Evolutionary conservation across 2,113 vertebrate genomes (phyloP), one percentile per base, ranked within the genome.

Genomic region (Entelurus aequoreus): DNA sequence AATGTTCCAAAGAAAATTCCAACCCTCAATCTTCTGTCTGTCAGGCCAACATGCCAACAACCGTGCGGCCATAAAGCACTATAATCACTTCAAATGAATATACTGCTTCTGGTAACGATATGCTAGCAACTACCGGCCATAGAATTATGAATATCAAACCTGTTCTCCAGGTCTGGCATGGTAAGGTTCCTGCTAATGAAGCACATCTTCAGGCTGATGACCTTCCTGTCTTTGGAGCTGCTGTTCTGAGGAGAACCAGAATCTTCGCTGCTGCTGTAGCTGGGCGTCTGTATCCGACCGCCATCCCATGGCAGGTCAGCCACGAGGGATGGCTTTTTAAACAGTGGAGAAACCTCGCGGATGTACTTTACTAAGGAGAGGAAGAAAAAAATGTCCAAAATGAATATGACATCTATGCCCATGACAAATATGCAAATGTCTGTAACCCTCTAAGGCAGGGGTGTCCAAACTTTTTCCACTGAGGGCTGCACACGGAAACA

Each of bases 121-220:
- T 19, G 49, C 49, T 13, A 8, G 6, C 19, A 4, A 46, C 10
- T 11, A 46, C 10, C 49, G 8, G 49, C 6, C 11, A 54, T 36
- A 54, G 28, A 54, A 54, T 6, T 28, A n/a, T 37, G 7, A 15
- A 5, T 21, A 6, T 9, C 52, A 11, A 42, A 97, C 96, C 95
- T 93, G 93, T 93, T 97, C 87, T 99, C 96, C 84, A 97, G 90
- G 75, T 99, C 94, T 0, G 94, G 94, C 93, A 98, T 96, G 88
- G 93, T 98, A 70, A 99, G 92, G 88, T 97, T 98, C 82, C 97
- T 84, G 77, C 94, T 93, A 3, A 93, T 94, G 5, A 93, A 98
- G 84, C 96, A 97, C 96, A 99, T 99, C 88, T 95, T 97, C 68
- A 98, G 89, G 37, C 93, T 92, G 74, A 98, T 95, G 81, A 95